Evolutionary conservation across 2,888 invertebrate genomes (phyloP).

Genomic region (Caenorhabditis sp.): DNA sequence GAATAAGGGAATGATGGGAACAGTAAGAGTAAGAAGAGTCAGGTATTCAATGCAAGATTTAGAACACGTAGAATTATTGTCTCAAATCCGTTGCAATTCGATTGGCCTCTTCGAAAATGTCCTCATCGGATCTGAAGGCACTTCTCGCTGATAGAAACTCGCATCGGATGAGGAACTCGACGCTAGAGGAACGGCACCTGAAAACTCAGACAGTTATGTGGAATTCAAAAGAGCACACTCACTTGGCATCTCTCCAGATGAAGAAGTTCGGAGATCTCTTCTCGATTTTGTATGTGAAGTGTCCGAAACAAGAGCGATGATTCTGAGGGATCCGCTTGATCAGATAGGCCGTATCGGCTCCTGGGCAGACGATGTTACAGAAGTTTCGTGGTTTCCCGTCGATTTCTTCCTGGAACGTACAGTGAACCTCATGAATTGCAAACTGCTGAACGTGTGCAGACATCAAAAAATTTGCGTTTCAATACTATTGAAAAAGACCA

Average conservation of each 20-base stretch:
- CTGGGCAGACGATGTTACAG: constrained; percentile 78
- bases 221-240: neutral
- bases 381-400: constrained; percentile 79
- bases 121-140: constrained; percentile 73
- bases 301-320: constrained; percentile 77
- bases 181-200: constrained; percentile 76
- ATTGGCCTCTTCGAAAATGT: constrained; percentile 72
- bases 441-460: too few species aligned
- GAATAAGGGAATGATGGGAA: neutral
- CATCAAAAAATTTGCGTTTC: too few species aligned
- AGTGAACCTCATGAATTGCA: too few species aligned
- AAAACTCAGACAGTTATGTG: neutral
- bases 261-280: constrained; percentile 74
- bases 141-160: constrained; percentile 76
- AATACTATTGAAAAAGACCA: too few species aligned
- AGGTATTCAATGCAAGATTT: too few species aligned
- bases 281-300: constrained; percentile 79
- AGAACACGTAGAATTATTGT: constrained; percentile 27
- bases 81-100: constrained; percentile 57
- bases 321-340: constrained; percentile 66
- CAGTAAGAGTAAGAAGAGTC: neutral
- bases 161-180: constrained; percentile 78
- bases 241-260: constrained; percentile 79
- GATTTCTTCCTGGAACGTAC: constrained; percentile 77
- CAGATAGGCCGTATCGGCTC: constrained; percentile 81